phyloP scores from a whole-genome alignment of 2,113 vertebrate genomes.

The Xyrauchen texanus region DNA sequence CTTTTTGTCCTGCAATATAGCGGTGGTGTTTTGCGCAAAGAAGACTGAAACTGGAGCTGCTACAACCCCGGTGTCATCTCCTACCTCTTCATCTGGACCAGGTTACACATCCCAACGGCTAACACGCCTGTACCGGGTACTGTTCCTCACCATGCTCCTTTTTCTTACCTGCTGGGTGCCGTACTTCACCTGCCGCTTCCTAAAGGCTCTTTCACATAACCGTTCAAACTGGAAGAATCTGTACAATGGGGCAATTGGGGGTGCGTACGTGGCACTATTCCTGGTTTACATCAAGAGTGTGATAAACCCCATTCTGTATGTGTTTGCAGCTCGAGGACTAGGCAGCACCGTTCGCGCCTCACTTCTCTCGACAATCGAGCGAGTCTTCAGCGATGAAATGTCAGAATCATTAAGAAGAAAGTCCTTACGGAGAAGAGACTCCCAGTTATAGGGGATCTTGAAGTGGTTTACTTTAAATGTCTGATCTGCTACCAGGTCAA shows the following conservation, averaged over 20 bases:
- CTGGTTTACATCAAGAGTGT: conserved; percentile 76
- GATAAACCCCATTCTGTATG: conserved; percentile 77
- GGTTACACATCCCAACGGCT: conserved; percentile 56
- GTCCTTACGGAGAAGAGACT: conserved; percentile 66
- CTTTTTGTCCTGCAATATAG: conserved; percentile 74
- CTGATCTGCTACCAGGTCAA: not conserved
- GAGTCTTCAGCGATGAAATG: conserved; percentile 73
- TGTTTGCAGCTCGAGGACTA: conserved; percentile 74
- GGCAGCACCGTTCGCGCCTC: conserved; percentile 68
- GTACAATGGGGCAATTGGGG: accelerated
- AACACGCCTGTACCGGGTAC: conserved; percentile 71
- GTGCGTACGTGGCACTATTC: conserved; percentile 67
- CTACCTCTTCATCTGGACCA: not conserved
- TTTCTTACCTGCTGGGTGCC: conserved; percentile 80
- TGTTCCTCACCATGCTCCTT: conserved; percentile 76
- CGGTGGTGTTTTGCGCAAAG: conserved; percentile 62
- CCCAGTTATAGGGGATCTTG: conserved; percentile 57
- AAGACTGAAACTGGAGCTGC: conserved; percentile 41
- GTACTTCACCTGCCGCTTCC: conserved; percentile 74
- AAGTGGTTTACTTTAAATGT: not conserved
- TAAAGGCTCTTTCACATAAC: conserved; percentile 45
- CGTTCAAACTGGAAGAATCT: accelerated
- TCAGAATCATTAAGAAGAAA: conserved; percentile 69
- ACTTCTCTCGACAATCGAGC: conserved; percentile 70
- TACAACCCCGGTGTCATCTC: not conserved